Conservation (phyloP, 2,888 invertebrate species). For the Erebia aethiops region DNA sequence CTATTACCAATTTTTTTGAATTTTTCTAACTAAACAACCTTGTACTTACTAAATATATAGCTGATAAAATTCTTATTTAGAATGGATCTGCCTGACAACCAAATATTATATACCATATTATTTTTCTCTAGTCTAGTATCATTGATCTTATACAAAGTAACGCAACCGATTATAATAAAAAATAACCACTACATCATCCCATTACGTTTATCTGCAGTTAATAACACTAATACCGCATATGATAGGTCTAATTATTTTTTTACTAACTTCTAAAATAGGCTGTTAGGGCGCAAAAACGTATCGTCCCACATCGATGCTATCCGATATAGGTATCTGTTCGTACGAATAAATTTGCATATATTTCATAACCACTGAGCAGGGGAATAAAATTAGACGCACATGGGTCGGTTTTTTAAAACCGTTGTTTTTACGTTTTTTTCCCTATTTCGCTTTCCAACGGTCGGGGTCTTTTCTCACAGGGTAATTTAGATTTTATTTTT, state of each 20-base stretch:
- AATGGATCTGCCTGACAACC: too few species aligned
- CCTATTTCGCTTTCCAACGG: conserved; percentile 64
- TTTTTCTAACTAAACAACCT: too few species aligned
- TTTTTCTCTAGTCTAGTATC: too few species aligned
- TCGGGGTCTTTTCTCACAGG: conserved; percentile 30
- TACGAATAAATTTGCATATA: conserved; percentile 80
- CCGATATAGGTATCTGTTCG: conserved; percentile 57
- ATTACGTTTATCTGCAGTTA: conserved; percentile 23
- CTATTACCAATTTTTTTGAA: too few species aligned
- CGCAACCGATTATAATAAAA: neutral
- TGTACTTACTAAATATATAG: too few species aligned
- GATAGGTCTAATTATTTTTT: conserved; percentile 43
- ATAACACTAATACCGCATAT: conserved; percentile 30
- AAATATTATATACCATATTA: too few species aligned
- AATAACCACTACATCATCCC: conserved; percentile 11
- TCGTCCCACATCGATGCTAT: conserved; percentile 53
- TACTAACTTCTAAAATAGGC: conserved; percentile 33
- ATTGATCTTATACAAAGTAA: conserved; percentile 3
- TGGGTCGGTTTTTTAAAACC: conserved; percentile 68
- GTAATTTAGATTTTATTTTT: conserved; percentile 12
- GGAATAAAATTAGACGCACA: conserved; percentile 81
- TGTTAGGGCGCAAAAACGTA: conserved; percentile 43
- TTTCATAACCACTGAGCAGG: conserved; percentile 81
- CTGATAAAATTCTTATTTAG: too few species aligned
- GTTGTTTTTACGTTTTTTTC: conserved; percentile 66